phyloP scores from a whole-genome alignment of 1,140 invertebrate species.

The Listronotus oregonensis region DNA sequence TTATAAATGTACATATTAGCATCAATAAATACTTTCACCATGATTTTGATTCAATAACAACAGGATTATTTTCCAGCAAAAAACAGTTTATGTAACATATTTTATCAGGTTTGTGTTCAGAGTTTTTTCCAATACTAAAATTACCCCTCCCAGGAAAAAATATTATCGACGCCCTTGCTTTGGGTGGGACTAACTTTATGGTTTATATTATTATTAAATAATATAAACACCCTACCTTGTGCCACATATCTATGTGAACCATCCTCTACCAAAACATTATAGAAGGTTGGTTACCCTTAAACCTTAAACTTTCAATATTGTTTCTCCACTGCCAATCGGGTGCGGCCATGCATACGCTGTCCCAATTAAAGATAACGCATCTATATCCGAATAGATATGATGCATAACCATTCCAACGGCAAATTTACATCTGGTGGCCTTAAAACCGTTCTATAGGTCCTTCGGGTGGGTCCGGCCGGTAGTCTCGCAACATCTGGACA shows the following conservation, averaged over 20 bases:
- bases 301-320: conserved; percentile 61
- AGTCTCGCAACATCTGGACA: conserved; percentile 56
- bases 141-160: too few relatives aligned
- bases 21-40: too few relatives aligned
- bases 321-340: conserved; percentile 65
- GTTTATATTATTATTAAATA: too few relatives aligned
- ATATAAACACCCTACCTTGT: conserved; percentile 64
- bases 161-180: too few relatives aligned
- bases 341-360: conserved; percentile 60
- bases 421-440: conserved; percentile 59
- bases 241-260: conserved; percentile 72
- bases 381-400: conserved; percentile 66
- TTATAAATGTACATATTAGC: too few relatives aligned
- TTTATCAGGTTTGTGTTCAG: too few relatives aligned
- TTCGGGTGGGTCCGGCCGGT: conserved; percentile 47
- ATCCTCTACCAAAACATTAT: conserved; percentile 72
- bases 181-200: too few relatives aligned
- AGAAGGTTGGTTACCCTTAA: conserved; percentile 70
- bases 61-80: too few relatives aligned
- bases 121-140: too few relatives aligned
- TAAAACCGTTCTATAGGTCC: conserved; percentile 48
- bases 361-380: conserved; percentile 78
- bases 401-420: conserved; percentile 74
- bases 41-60: too few relatives aligned
- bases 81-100: too few relatives aligned